Percentiles rank a stretch among this genome's conserved stretches.
Evolutionary conservation across 2,113 vertebrate genomes (phyloP).

Genomic region (Albula goreensis): DNA sequence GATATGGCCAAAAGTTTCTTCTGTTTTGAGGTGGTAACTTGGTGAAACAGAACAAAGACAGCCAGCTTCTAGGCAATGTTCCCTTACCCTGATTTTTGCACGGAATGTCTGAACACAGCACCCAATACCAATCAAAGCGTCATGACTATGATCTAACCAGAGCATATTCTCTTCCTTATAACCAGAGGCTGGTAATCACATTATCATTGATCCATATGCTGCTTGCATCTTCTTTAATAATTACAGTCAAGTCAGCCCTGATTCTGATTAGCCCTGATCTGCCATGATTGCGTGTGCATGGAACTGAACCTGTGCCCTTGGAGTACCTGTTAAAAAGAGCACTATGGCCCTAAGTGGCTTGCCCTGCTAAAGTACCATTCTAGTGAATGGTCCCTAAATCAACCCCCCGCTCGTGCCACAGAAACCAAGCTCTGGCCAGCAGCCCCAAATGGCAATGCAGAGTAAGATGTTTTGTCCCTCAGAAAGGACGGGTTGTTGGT

Average conservation of each 20-base stretch:
- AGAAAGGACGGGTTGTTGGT: too few relatives aligned
- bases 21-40: too few relatives aligned
- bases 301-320: not conserved
- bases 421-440: too few relatives aligned
- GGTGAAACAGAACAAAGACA: not conserved
- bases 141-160: not conserved
- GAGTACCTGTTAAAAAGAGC: not conserved
- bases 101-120: not conserved
- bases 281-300: not conserved
- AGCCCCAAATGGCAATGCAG: too few relatives aligned
- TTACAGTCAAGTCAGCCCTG: not conserved
- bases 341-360: too few relatives aligned
- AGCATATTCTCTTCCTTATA: not conserved
- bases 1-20: too few relatives aligned
- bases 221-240: slow-evolving; percentile 12
- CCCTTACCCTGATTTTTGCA: not conserved
- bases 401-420: too few relatives aligned
- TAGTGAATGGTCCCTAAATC: too few relatives aligned
- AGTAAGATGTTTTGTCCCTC: too few relatives aligned
- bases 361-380: too few relatives aligned
- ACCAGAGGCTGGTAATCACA: not conserved
- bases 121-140: not conserved
- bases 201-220: not conserved
- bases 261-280: not conserved
- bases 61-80: not conserved